phyloP scores from a whole-genome alignment of 2,888 invertebrate species.

The Notocelia uddmanniana region DNA sequence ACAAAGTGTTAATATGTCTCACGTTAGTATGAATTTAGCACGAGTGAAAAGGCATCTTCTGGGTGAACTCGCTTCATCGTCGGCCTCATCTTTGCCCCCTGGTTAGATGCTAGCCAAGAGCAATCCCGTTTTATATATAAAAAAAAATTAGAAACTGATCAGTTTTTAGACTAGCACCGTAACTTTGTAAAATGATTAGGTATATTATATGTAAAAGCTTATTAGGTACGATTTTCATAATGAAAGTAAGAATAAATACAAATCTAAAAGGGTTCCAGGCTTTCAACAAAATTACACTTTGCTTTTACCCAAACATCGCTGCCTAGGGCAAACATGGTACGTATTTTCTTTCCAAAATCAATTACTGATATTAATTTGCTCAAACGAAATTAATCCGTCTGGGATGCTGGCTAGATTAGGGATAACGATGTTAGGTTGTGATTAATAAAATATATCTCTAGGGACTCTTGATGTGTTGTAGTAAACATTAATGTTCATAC shows the following conservation, averaged over 20 bases:
- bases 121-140: too few species aligned
- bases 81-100: too few species aligned
- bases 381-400: slow-evolving; percentile 26
- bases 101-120: too few species aligned
- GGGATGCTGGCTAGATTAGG: slow-evolving; percentile 10
- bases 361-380: slow-evolving; percentile 33
- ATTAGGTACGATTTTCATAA: not conserved
- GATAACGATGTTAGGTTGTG: slow-evolving; percentile 13
- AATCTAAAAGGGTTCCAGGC: not conserved
- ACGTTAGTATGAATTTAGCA: too few species aligned
- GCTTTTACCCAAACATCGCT: slow-evolving; percentile 18
- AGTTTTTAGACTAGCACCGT: too few species aligned
- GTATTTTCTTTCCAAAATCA: slow-evolving; percentile 20
- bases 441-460: slow-evolving; percentile 17
- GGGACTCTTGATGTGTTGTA: not conserved
- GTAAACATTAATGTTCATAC: not conserved
- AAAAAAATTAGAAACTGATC: too few species aligned
- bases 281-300: slow-evolving; percentile 17
- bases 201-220: not conserved
- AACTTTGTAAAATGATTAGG: too few species aligned
- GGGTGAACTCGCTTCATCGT: too few species aligned
- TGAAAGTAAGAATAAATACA: not conserved
- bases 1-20: too few species aligned
- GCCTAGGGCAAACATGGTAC: not conserved
- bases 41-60: too few species aligned